These are phyloP conservation scores for Odontocolon sp. DNA, from an alignment of 2,888 invertebrate species.

Conservation along the genomic window DNA sequence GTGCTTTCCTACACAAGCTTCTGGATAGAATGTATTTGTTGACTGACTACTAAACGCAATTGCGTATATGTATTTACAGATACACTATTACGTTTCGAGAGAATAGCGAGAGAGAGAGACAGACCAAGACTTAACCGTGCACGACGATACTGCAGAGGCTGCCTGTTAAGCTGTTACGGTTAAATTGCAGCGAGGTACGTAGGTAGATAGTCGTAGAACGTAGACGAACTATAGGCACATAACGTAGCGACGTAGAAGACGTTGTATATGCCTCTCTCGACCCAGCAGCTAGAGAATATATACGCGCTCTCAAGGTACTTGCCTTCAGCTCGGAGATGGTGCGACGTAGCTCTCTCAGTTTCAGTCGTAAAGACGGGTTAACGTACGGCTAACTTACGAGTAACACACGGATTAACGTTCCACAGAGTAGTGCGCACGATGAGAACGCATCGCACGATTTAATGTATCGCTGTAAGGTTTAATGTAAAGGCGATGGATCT, in stretches of 20 bases:
- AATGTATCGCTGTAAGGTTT: not conserved
- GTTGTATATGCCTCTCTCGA: conserved; percentile 16
- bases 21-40: not conserved
- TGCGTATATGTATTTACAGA: conserved; percentile 12
- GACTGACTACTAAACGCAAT: not conserved
- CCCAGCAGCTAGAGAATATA: conserved; percentile 23
- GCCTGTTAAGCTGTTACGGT: conserved; percentile 64
- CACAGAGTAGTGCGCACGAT: not conserved
- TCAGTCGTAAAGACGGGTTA: conserved; percentile 57
- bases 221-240: conserved; percentile 29
- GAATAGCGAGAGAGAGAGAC: conserved; percentile 20
- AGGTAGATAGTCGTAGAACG: conserved; percentile 30
- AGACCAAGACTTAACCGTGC: conserved; percentile 52
- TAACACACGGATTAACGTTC: conserved; percentile 45
- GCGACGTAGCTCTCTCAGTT: conserved; percentile 54
- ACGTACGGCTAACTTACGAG: conserved; percentile 48
- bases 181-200: conserved; percentile 59
- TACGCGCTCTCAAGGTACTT: conserved; percentile 32
- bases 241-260: conserved; percentile 12
- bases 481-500: conserved; percentile 7
- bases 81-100: conserved; percentile 13
- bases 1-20: not conserved
- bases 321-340: conserved; percentile 34
- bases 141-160: conserved; percentile 48
- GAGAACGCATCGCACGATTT: not conserved